These are phyloP conservation scores for Tetheella fluctuosa DNA, from an alignment of 2,888 invertebrate species.

Conservation along the genomic window DNA sequence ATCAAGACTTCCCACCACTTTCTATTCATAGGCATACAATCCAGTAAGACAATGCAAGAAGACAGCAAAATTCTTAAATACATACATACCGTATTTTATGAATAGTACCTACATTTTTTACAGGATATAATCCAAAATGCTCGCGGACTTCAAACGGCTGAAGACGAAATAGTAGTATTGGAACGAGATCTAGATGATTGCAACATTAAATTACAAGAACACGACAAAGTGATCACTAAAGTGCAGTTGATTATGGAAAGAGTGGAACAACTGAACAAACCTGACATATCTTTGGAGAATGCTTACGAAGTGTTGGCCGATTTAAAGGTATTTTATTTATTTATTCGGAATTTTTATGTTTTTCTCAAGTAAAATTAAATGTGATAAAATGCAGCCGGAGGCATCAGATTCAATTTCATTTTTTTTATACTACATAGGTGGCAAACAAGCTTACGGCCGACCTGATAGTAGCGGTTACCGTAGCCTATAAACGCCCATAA, in stretches of 20 bases:
- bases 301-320: slow-evolving; percentile 74
- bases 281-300: slow-evolving; percentile 61
- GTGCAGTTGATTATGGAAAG: slow-evolving; percentile 87
- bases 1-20: too few species aligned
- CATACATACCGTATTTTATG: too few species aligned
- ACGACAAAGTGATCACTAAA: slow-evolving; percentile 87
- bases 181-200: slow-evolving; percentile 91
- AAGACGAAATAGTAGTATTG: slow-evolving; percentile 91
- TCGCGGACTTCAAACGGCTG: slow-evolving; percentile 88
- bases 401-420: too few species aligned
- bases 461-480: too few species aligned
- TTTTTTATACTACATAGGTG: too few species aligned
- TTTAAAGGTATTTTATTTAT: slow-evolving; percentile 56
- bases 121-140: slow-evolving; percentile 95
- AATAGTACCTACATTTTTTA: too few species aligned
- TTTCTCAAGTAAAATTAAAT: background rate
- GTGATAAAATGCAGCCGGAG: too few species aligned
- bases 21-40: too few species aligned
- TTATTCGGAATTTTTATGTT: slow-evolving; percentile 14
- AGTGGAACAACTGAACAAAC: slow-evolving; percentile 84
- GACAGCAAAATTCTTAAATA: too few species aligned
- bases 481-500: too few species aligned
- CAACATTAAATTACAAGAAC: slow-evolving; percentile 86
- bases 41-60: too few species aligned
- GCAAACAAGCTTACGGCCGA: too few species aligned